Evolutionary conservation across 2,888 invertebrate genomes (phyloP).

Genomic region (Drosophila yooni): DNA sequence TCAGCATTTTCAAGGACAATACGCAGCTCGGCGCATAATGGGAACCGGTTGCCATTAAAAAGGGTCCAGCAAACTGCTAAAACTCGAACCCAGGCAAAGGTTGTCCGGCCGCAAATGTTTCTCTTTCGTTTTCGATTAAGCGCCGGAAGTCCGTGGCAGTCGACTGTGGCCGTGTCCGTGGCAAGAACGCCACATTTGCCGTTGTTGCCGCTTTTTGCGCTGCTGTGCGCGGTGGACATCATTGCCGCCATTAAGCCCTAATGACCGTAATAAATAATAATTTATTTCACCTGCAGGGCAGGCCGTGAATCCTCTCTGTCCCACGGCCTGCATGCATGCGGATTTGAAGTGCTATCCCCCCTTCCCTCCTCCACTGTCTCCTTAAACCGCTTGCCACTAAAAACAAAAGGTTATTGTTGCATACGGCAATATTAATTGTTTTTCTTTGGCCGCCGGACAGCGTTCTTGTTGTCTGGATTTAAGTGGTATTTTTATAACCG

Average conservation of each 20-base stretch:
- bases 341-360: not conserved
- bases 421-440: slow-evolving; percentile 77
- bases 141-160: slow-evolving; percentile 71
- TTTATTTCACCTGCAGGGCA: slow-evolving; percentile 79
- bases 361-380: not conserved
- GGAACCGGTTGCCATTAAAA: slow-evolving; percentile 77
- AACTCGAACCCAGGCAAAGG: slow-evolving; percentile 31
- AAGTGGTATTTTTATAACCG: slow-evolving; percentile 74
- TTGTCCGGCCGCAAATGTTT: slow-evolving; percentile 74
- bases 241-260: slow-evolving; percentile 80
- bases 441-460: slow-evolving; percentile 50
- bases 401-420: slow-evolving; percentile 79
- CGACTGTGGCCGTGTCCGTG: slow-evolving; percentile 34
- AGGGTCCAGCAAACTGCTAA: slow-evolving; percentile 40
- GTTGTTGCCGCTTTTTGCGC: not conserved
- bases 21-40: slow-evolving; percentile 65
- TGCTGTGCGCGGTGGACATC: slow-evolving; percentile 76
- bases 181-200: slow-evolving; percentile 2
- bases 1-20: slow-evolving; percentile 70
- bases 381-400: slow-evolving; percentile 41
- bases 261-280: slow-evolving; percentile 81
- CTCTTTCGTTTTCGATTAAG: slow-evolving; percentile 78
- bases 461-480: slow-evolving; percentile 45
- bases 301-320: slow-evolving; percentile 32
- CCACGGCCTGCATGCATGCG: not conserved